Evolutionary conservation across 2,888 invertebrate genomes (phyloP), one percentile per base, ranked within the genome.

Genomic region (Phortica magna): DNA sequence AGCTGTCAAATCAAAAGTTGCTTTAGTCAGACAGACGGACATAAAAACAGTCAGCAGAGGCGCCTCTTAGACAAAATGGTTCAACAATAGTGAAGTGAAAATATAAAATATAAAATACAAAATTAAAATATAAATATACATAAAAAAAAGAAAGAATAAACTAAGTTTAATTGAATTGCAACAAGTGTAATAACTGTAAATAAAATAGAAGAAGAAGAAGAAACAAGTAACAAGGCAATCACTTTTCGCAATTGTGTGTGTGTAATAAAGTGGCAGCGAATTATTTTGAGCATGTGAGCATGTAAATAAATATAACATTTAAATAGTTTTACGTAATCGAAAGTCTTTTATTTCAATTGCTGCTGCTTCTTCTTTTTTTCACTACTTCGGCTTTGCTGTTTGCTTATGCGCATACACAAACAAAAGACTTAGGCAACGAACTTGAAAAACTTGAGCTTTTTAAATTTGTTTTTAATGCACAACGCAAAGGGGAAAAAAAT

Each of bases 341-440:
- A 31, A 31, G 31, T 1, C 31, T 31, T 31, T 31, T 31, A 31
- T 31, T 31, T 31, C 31, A 31, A 31, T 31, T 31, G 31, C 31
- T 31, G 31, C 31, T 31, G 31, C 31, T 31, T 31, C 31, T 31
- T 31, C 31, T 2, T 31, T 31, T 31, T 31, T 31, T 31, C 5
- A 4, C 31, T 4, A 31, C 31, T 31, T 31, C 31, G 5, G 3
- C 31, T 31, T 31, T 0, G 31, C 31, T 0, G 31, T 31, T 31
- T 31, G 31, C 31, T 4, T 31, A 4, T 31, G 31, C 31, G 31
- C 31, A 31, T 31, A 31, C 31, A 4, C 31, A 76, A 74, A 78
- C 74, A 78, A 76, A 82, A 84, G 82, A 83, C 78, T 84, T 80
- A 76, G 80, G 79, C 71, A 82, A 76, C 77, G 79, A 82, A 81